Conservation (phyloP, 1,140 invertebrate genomes). For the Bombus superbus region DNA sequence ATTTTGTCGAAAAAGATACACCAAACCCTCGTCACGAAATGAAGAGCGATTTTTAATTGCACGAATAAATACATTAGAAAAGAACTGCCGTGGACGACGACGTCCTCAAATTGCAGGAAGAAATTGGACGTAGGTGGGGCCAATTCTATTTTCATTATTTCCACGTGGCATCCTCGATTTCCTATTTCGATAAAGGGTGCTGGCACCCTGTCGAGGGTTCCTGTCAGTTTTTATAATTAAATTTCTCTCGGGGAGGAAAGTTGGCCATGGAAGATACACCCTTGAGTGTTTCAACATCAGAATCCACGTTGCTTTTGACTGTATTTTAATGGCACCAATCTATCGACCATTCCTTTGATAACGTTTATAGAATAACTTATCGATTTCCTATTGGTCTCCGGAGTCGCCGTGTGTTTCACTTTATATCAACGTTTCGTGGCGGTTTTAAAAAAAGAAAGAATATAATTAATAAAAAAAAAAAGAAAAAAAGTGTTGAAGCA, state of each 20-base stretch:
- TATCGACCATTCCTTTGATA: constrained; percentile 54
- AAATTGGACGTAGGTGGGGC: constrained; percentile 24
- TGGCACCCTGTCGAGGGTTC: constrained; percentile 32
- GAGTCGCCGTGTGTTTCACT: constrained; percentile 39
- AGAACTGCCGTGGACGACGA: not conserved
- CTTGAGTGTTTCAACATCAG: not conserved
- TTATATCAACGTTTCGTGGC: constrained; percentile 51
- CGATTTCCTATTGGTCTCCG: constrained; percentile 64
- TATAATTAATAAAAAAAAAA: not conserved
- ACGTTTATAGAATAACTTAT: constrained; percentile 61
- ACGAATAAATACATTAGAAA: not conserved
- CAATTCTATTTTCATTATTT: constrained; percentile 57
- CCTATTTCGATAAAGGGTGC: constrained; percentile 48
- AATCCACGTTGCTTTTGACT: constrained; percentile 45
- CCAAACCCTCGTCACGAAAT: not conserved
- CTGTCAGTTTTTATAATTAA: constrained; percentile 53
- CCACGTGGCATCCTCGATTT: constrained; percentile 54
- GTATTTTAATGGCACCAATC: constrained; percentile 46
- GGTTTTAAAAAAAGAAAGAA: constrained; percentile 34
- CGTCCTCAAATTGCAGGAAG: constrained; percentile 7
- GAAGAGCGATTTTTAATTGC: not conserved
- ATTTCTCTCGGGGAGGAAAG: constrained; percentile 9
- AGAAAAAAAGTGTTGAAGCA: not conserved
- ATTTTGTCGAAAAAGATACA: not conserved
- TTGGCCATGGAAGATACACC: not conserved